Percentiles rank a stretch among this genome's conserved stretches.
phyloP scores from a whole-genome alignment of 2,113 vertebrate species.

The Symphodus melops region DNA sequence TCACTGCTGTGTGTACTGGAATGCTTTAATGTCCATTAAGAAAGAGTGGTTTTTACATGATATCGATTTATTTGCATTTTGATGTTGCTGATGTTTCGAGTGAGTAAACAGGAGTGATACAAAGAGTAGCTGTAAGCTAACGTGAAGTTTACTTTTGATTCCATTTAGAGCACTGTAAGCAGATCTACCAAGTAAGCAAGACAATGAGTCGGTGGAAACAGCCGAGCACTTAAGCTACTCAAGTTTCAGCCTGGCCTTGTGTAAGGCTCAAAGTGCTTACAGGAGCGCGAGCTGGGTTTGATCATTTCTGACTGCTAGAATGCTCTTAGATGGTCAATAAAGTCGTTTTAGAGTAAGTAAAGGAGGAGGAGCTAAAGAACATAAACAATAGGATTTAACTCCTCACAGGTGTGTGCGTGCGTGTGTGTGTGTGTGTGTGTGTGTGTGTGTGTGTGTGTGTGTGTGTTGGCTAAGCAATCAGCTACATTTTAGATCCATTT shows the following conservation, averaged over 20 bases:
- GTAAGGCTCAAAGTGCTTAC: neutral
- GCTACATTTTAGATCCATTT: too few relatives aligned
- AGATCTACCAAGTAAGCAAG: conserved; percentile 16
- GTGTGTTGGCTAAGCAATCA: too few relatives aligned
- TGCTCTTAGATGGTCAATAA: neutral
- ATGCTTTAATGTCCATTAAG: conserved; percentile 13
- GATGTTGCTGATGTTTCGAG: conserved; percentile 1
- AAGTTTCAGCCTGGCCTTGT: conserved; percentile 19
- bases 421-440: too few relatives aligned
- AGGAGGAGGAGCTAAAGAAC: neutral
- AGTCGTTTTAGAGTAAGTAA: neutral
- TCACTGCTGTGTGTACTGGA: neutral
- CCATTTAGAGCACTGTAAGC: conserved; percentile 54
- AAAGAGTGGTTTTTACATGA: neutral
- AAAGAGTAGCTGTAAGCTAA: conserved; percentile 13
- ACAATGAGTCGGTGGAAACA: conserved; percentile 14
- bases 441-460: too few relatives aligned
- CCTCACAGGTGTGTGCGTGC: too few relatives aligned
- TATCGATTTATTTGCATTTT: conserved; percentile 23
- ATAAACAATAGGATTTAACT: neutral
- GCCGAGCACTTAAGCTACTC: conserved; percentile 36
- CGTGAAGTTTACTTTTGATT: conserved; percentile 17
- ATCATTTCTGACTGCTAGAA: neutral
- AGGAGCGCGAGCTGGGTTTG: neutral
- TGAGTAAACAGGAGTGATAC: neutral